Evolutionary conservation across 1,140 invertebrate genomes (phyloP), one percentile per base, ranked within the genome.

Genomic region (Ditylenchus dipsaci): DNA sequence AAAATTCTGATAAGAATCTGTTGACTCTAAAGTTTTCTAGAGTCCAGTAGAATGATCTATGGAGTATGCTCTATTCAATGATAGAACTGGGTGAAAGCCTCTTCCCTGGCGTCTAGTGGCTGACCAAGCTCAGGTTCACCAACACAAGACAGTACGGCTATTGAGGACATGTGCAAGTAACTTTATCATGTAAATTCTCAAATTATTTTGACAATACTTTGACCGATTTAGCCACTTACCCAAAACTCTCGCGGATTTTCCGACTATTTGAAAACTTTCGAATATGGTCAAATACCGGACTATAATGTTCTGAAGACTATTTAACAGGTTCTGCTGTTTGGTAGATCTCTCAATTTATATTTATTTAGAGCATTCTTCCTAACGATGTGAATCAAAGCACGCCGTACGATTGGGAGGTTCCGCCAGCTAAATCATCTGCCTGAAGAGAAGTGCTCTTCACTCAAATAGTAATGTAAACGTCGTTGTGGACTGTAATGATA

Each of bases 31-130:
- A 5, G n/a, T 5, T 61, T 61, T 56, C 13, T 61, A 61, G 59
- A 43, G 77, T 27, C 74, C 78, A 23, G 67, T 62, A 15, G 77
- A 78, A n/a, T 53, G 77, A 78, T 60, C 29, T 78, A 0, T 80
- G 73, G 72, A 61, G 66, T 1, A 45, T 77, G 27, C 67, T 78
- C 13, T 79, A 78, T 66, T 78, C 73, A 59, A 38, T 78, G 17
- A 67, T 78, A 45, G 77, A 78, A 67, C 26, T 78, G 47, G 59
- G 63, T 43, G 69, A 73, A 38, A 72, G 73, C 13, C 67, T 9
- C 66, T 71, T 38, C 78, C 78, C 59, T 74, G 74, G 71, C 53
- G 62, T 29, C 45, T 58, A 11, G 63, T 75, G 17, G 42, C 63
- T 13, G 73, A 78, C 33, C 47, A 45, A 5, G 65, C 63, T 21